Evolutionary conservation across 2,113 vertebrate genomes (phyloP).

Genomic region (Zingel zingel): DNA sequence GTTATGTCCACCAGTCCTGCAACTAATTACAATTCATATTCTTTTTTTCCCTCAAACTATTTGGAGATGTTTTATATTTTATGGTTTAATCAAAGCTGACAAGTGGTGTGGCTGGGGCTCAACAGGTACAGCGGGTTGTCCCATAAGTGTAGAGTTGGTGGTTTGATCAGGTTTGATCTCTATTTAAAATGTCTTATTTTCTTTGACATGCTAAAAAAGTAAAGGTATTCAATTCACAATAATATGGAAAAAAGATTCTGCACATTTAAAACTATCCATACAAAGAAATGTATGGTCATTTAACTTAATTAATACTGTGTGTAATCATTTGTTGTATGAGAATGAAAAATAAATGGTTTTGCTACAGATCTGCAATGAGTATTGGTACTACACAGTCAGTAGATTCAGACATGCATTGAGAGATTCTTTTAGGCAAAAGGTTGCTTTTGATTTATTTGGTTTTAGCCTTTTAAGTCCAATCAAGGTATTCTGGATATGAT

Average conservation of each 20-base stretch:
- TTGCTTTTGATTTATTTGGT: background rate
- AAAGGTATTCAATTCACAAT: background rate
- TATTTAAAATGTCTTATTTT: background rate
- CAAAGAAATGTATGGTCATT: no score
- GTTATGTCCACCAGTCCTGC: background rate
- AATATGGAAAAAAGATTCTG: background rate
- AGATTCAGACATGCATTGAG: background rate
- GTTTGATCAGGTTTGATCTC: background rate
- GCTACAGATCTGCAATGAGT: background rate
- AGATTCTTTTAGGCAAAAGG: background rate
- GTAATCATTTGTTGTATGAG: no score
- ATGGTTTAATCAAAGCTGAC: background rate
- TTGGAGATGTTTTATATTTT: background rate
- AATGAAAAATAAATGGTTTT: no score
- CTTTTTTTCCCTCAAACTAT: background rate
- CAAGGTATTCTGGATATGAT: background rate
- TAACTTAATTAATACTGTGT: no score
- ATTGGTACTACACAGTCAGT: no score
- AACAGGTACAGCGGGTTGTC: background rate
- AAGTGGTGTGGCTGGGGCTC: background rate
- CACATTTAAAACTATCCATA: no score
- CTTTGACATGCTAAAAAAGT: background rate
- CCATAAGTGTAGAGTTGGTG: background rate
- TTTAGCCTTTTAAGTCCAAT: no score
- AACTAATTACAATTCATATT: constrained; percentile 3